phyloP scores from a whole-genome alignment of 2,797 vertebrate genomes.

The Chromobotia macracanthus region DNA sequence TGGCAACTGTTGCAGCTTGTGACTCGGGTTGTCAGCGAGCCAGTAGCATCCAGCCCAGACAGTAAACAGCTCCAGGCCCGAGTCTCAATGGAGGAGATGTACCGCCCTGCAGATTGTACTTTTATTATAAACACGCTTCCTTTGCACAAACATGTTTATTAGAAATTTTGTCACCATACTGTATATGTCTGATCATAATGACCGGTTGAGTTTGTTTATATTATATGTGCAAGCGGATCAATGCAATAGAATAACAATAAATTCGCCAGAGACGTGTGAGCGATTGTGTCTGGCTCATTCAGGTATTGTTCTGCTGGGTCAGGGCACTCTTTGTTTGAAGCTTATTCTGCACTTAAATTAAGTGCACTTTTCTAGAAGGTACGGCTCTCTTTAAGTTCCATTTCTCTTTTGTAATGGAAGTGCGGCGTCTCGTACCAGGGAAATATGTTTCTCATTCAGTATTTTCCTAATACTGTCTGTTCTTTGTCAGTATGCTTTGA shows the following conservation, averaged over 20 bases:
- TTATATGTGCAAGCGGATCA: not conserved
- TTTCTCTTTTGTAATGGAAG: not conserved
- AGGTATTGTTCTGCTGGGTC: not conserved
- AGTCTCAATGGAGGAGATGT: conserved; percentile 3
- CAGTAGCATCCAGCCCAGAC: conserved; percentile 2
- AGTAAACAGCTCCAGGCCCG: conserved; percentile 17
- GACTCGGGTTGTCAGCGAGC: conserved; percentile 23
- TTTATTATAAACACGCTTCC: conserved; percentile 17
- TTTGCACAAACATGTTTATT: not conserved
- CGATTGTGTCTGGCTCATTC: not conserved
- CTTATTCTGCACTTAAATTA: not conserved
- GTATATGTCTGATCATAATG: not conserved
- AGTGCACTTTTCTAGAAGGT: not conserved
- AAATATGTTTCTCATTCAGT: conserved; percentile 24
- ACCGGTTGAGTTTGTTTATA: not conserved
- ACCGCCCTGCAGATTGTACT: not conserved
- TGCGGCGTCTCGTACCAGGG: not conserved
- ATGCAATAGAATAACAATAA: not conserved
- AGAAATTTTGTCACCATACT: not conserved
- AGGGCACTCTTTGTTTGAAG: not conserved
- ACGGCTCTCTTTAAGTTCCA: not conserved
- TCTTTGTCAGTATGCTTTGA: not conserved
- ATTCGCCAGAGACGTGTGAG: not conserved
- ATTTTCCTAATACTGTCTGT: not conserved
- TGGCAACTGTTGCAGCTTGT: conserved; percentile 19